Percentiles rank a stretch among this genome's conserved stretches.
Evolutionary conservation across 2,797 vertebrate species (phyloP).

Genomic region (Cynodonichthys magdalenae): DNA sequence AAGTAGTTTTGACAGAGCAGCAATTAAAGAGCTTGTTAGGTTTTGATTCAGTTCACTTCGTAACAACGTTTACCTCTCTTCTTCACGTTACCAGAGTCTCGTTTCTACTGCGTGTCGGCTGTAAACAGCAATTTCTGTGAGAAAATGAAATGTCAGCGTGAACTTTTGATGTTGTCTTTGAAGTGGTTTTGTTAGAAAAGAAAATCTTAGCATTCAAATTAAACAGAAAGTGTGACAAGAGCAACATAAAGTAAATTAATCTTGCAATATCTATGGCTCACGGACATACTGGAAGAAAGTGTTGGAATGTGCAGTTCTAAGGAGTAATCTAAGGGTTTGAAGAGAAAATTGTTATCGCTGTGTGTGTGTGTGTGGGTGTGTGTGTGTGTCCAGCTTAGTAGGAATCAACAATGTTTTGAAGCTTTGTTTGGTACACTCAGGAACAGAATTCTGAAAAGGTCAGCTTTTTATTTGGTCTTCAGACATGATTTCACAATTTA

Average conservation of each 20-base stretch:
- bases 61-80: too few relatives aligned
- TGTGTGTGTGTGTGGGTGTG: not conserved
- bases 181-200: too few relatives aligned
- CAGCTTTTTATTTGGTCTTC: not conserved
- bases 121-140: too few relatives aligned
- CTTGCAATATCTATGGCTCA: not conserved
- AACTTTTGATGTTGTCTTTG: too few relatives aligned
- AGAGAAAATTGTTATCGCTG: not conserved
- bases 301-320: not conserved
- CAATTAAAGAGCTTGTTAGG: conserved; percentile 2
- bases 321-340: not conserved
- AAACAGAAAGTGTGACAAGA: not conserved
- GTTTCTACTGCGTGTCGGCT: too few relatives aligned
- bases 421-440: conserved; percentile 6
- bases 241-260: not conserved
- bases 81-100: too few relatives aligned
- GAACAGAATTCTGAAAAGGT: conserved; percentile 7
- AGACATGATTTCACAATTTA: conserved; percentile 12
- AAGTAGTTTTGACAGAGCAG: conserved; percentile 17
- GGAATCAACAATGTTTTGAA: not conserved
- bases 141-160: too few relatives aligned
- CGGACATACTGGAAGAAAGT: not conserved
- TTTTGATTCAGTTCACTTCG: not conserved
- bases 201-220: too few relatives aligned
- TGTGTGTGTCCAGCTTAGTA: too few relatives aligned